Percentiles rank a stretch among this genome's conserved stretches.
Conservation (phyloP, 2,797 vertebrate genomes). For the Setipinna tenuifilis region DNA sequence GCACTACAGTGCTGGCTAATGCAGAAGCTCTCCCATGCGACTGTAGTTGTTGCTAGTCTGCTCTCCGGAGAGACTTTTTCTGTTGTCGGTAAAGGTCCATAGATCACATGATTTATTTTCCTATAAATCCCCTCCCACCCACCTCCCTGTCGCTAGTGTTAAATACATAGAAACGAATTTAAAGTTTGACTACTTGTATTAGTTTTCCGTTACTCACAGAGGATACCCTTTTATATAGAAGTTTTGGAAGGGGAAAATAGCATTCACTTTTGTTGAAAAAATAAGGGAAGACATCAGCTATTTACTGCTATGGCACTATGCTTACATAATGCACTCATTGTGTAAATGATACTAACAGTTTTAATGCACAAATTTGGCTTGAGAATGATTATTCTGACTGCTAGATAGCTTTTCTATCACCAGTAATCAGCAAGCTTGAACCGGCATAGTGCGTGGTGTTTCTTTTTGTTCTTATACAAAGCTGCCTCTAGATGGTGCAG, state of each 20-base stretch:
- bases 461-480: neutral
- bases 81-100: conserved; percentile 58
- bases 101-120: conserved; percentile 49
- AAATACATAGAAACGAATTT: neutral
- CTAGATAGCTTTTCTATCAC: neutral
- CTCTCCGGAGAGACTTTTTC: conserved; percentile 51
- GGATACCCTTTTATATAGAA: neutral
- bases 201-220: neutral
- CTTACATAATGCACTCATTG: no score
- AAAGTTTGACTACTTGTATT: neutral
- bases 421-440: neutral
- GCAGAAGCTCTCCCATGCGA: conserved; percentile 56
- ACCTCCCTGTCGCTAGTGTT: neutral
- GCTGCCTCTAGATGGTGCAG: conserved; percentile 6
- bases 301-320: no score
- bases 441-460: neutral
- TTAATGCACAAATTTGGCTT: no score
- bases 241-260: no score
- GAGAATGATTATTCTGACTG: no score
- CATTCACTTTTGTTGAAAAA: neutral
- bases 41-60: conserved; percentile 60
- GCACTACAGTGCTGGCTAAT: neutral
- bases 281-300: no score
- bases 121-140: conserved; percentile 26
- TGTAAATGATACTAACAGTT: no score